Percentiles rank a stretch among this genome's conserved stretches.
Conservation (phyloP, 1,140 invertebrate genomes). For the Pantala flavescens region DNA sequence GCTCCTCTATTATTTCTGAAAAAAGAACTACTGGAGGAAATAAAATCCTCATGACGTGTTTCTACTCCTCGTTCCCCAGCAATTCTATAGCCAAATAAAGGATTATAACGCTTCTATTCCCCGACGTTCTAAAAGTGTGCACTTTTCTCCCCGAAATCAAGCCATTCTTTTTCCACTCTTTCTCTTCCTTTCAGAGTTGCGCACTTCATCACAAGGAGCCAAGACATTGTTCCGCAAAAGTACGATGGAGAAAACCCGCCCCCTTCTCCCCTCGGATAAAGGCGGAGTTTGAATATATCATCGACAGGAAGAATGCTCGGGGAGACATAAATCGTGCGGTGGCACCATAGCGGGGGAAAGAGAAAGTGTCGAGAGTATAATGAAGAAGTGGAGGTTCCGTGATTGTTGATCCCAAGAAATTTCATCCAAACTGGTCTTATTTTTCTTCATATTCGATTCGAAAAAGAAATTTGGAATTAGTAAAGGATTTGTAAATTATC, state of each 20-base stretch:
- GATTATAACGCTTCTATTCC: too few relatives aligned
- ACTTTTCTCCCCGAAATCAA: background rate
- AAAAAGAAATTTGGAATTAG: too few relatives aligned
- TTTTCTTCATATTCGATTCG: too few relatives aligned
- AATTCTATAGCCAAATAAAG: too few relatives aligned
- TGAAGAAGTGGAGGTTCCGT: background rate
- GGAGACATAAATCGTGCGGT: background rate
- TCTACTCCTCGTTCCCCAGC: too few relatives aligned
- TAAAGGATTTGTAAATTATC: too few relatives aligned
- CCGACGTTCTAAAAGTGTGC: background rate
- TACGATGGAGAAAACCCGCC: background rate
- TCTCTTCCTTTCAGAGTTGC: background rate
- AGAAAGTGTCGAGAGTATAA: background rate
- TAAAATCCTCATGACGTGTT: too few relatives aligned
- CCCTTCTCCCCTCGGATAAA: background rate
- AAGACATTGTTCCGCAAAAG: background rate
- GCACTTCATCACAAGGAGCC: background rate
- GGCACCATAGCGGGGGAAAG: background rate
- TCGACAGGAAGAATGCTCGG: background rate
- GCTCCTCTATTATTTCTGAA: too few relatives aligned
- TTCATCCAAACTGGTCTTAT: too few relatives aligned
- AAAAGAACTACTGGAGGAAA: too few relatives aligned
- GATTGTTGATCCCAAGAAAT: too few relatives aligned
- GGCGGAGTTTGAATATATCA: conserved; percentile 4
- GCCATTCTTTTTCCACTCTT: background rate